Base-by-base conservation (phyloP, 2,888 invertebrate genomes). In the Leuctra nigra region DNA sequence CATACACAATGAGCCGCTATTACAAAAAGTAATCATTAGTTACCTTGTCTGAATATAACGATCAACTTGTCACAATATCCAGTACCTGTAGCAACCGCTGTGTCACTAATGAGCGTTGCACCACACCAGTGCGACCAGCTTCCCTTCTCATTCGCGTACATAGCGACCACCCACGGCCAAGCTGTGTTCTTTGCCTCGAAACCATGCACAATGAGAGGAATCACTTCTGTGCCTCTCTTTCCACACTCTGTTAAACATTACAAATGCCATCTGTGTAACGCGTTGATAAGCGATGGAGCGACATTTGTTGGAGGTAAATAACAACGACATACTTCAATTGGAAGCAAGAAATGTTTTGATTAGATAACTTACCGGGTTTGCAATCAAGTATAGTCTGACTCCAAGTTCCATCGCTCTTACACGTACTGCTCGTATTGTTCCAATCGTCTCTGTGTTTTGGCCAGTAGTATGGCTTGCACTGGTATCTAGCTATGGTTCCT, bases 161-260 rank as follows among this genome's bases (percentile, higher is more conserved):
- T 70, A 0, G 76, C 76, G 0, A 73, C 74, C 61, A 81, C 79
- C 81, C 81, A 82, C 0, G 81, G 81, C 64, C 65, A 65, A 44
- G 63, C 63, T 23, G 65, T 65, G 24, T 59, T 59, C 3, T 13
- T 53, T 7, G 50, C 54, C 11, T 14, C 47, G 1, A 24, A 33
- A 9, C 61, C 61, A 41, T 58, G 55, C 11, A 62, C 60, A 2
- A 62, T 55, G 18, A 62, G 53, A 3, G 61, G 61, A 3, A 39
- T 58, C 14, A 48, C 59, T 44, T 59, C 58, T 22, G 22, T 44
- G 1, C 25, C 53, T n/a, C 47, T 14, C 35, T 46, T 44, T 4
- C 61, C 61, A 50, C 61, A 61, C 29, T 59, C 61, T 61, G 29
- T 35, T 20, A 23, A 6, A 22, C 23, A 23, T 22, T 25, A 46